Evolutionary conservation across 30 jellyfish, hydroid and myxozoan species (phyloP).

Genomic region (Chrysaora quinquecirrha): DNA sequence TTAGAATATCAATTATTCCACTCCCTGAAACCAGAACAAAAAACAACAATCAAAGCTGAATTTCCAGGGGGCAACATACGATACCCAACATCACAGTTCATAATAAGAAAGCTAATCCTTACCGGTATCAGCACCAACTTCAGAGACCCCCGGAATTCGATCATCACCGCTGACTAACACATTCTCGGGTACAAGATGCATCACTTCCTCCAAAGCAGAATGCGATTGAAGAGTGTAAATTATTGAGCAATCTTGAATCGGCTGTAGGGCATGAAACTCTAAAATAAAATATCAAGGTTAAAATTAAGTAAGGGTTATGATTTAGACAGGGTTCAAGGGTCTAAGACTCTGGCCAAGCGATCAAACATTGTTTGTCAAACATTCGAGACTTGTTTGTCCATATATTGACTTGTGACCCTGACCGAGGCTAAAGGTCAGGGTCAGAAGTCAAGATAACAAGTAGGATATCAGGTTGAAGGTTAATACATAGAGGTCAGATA

Average conservation of each 20-base stretch:
- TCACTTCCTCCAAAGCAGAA: slow-evolving; percentile 63
- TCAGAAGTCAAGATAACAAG: no score
- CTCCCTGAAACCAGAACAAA: slow-evolving; percentile 42
- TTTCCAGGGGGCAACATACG: no score
- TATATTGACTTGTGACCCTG: no score
- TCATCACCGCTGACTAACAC: slow-evolving; percentile 97
- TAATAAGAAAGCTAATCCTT: background rate
- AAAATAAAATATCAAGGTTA: slow-evolving; percentile 4
- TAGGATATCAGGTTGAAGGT: no score
- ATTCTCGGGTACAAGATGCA: slow-evolving; percentile 89
- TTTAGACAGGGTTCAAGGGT: no score
- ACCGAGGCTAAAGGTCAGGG: no score
- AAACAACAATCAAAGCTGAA: no score
- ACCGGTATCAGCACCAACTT: slow-evolving; percentile 76
- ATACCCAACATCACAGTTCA: slow-evolving; percentile 26
- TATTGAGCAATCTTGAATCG: slow-evolving; percentile 56
- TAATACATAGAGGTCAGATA: no score
- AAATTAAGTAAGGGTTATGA: no score
- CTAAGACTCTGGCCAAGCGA: no score
- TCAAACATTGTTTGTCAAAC: no score
- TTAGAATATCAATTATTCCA: slow-evolving; percentile 83
- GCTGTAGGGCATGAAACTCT: slow-evolving; percentile 71
- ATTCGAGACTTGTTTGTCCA: no score
- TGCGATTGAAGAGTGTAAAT: slow-evolving; percentile 86
- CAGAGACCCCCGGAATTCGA: slow-evolving; percentile 93